phyloP scores from a whole-genome alignment of 2,113 vertebrate genomes.

The Cryptotis parvus region DNA sequence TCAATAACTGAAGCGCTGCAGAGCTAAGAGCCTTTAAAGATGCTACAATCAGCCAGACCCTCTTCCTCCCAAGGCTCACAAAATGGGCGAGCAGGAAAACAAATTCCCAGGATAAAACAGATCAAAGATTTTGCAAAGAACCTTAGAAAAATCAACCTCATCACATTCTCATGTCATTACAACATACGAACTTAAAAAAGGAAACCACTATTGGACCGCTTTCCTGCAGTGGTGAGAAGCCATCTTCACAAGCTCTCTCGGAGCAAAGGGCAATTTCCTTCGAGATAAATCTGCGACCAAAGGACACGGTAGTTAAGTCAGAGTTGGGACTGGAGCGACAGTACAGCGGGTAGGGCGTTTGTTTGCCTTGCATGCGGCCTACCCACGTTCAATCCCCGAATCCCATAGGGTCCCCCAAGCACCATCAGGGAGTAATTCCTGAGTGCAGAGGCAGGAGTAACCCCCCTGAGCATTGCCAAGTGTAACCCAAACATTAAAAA shows the following conservation, averaged over 20 bases:
- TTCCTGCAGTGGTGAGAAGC: background rate
- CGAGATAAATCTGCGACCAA: background rate
- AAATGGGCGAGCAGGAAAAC: conserved; percentile 24
- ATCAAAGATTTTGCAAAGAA: conserved; percentile 4
- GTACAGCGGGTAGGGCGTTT: no score
- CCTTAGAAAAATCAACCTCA: background rate
- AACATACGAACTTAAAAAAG: background rate
- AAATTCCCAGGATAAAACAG: background rate
- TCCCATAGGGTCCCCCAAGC: no score
- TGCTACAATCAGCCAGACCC: background rate
- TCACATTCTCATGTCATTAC: background rate
- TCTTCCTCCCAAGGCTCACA: conserved; percentile 24
- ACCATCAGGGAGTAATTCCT: no score
- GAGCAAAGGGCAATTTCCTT: background rate
- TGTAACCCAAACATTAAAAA: no score
- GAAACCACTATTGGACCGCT: background rate
- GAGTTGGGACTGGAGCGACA: no score
- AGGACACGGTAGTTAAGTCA: background rate
- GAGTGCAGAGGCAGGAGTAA: no score
- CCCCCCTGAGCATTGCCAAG: no score
- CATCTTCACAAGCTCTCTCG: background rate
- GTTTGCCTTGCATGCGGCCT: no score
- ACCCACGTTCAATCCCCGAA: no score
- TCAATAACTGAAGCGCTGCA: conserved; percentile 35
- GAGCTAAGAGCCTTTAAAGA: conserved; percentile 18